A percentile compares a stretch with the other conserved stretches of the same genome.
Conservation (phyloP, 2,113 vertebrate genomes). For the Grammomys dolichurus region DNA sequence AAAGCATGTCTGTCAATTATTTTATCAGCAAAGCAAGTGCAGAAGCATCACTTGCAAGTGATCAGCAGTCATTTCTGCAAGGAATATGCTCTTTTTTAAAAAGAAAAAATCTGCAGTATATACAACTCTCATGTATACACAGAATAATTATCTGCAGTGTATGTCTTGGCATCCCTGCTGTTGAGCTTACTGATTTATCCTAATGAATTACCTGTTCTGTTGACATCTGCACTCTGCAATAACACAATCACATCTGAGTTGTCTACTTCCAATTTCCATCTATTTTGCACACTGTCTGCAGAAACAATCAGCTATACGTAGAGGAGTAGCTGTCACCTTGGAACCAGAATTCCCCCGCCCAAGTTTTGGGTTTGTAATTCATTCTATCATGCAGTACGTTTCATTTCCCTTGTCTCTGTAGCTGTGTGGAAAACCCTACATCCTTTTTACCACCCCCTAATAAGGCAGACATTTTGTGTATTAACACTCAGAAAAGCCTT, state of each 20-base stretch:
- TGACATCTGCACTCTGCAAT: slow-evolving; percentile 3
- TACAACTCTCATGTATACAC: neutral
- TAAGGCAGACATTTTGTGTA: neutral
- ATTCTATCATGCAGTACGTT: neutral
- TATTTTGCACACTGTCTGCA: slow-evolving; percentile 18
- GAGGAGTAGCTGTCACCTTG: neutral
- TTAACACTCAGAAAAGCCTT: neutral
- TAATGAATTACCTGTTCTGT: slow-evolving; percentile 53
- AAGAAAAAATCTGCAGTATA: neutral
- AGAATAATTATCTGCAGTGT: neutral
- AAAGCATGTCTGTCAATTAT: slow-evolving; percentile 32
- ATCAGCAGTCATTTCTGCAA: neutral
- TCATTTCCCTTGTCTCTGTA: neutral
- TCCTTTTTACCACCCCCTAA: neutral
- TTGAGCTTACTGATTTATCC: slow-evolving; percentile 10
- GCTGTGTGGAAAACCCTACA: neutral
- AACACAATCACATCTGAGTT: neutral
- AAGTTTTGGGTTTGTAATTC: slow-evolving; percentile 6
- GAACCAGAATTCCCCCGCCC: neutral
- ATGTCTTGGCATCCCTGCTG: neutral
- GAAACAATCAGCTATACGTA: neutral
- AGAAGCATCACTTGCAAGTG: slow-evolving; percentile 36
- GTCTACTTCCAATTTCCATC: neutral
- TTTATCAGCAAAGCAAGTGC: slow-evolving; percentile 53
- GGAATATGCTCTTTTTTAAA: neutral